Base-by-base conservation (phyloP, 2,797 vertebrate genomes). In the Eupleurogrammus muticus region DNA sequence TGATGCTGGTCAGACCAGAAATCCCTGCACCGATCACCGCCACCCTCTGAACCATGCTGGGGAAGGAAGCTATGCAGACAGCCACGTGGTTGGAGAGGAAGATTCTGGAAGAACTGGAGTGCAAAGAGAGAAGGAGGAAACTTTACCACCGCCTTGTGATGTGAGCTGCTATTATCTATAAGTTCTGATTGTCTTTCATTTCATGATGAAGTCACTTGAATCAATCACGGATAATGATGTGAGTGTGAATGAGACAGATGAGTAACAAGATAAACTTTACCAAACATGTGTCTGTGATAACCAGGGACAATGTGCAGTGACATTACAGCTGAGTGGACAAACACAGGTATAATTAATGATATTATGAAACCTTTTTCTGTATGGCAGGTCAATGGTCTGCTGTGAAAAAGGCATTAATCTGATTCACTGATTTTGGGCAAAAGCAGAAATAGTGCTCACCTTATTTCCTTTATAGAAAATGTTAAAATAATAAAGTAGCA, bases 11-110 rank as follows among this genome's bases (percentile, higher is more conserved):
- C 46, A 97, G 90, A 10, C 96, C 96, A 1, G 94, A 94, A 53
- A 89, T 74, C 1, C 96, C 96, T 0, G 87, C 95, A 7, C 96
- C 96, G 0, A 97, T 94, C 73, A 96, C 90, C 5, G 94, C 95
- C 34, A 96, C 92, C 52, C 74, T 86, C 13, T 73, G 84, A 57
- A 81, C 80, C 93, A 93, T 93, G 24, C 20, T 79, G 68, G 28
- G 63, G 28, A n/a, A 51, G 5, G 32, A 59, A 69, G 36, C 7
- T 38, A 10, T 0, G 12, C 24, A 5, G 9, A 54, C 20, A 12
- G 53, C 14, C 17, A 11, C 1, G 20, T 34, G n/a, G 23, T 2
- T 9, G 21, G 21, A 8, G 14, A 17, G 40, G 40, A 44, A 17
- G 40, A 42, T 5, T 42, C 35, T 36, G 38, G 40, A 6, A 42